These are phyloP conservation scores for Xylocopa sonorina DNA, from an alignment of 1,140 invertebrate species.

Conservation along the genomic window DNA sequence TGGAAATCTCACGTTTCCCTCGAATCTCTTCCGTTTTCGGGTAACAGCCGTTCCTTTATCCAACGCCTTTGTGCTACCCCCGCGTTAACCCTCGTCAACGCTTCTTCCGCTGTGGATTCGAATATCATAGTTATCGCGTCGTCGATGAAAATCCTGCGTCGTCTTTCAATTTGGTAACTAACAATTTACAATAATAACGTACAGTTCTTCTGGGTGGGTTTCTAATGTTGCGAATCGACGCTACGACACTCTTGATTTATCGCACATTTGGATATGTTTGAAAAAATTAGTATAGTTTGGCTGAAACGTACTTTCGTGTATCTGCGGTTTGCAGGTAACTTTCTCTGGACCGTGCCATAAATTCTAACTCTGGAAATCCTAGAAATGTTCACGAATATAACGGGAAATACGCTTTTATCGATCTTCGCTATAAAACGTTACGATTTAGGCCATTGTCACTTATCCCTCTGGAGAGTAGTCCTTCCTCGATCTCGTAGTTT, in stretches of 20 bases:
- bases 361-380: too few relatives aligned
- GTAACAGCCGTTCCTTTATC: constrained; percentile 10
- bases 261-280: too few relatives aligned
- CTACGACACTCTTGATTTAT: too few relatives aligned
- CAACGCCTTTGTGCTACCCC: not conserved
- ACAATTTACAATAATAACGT: too few relatives aligned
- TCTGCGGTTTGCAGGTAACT: too few relatives aligned
- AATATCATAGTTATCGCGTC: not conserved
- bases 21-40: not conserved
- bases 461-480: constrained; percentile 14
- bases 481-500: constrained; percentile 12
- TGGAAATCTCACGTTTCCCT: not conserved
- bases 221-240: too few relatives aligned
- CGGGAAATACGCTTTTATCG: not conserved
- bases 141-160: not conserved
- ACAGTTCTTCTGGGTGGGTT: too few relatives aligned
- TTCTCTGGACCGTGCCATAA: too few relatives aligned
- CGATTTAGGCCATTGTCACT: constrained; percentile 15
- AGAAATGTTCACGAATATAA: too few relatives aligned
- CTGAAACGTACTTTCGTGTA: too few relatives aligned
- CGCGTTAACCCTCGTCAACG: constrained; percentile 42
- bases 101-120: not conserved
- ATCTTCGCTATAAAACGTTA: not conserved
- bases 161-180: not conserved
- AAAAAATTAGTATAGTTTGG: too few relatives aligned